Evolutionary conservation across 1,140 invertebrate genomes (phyloP), one percentile per base, ranked within the genome.

Genomic region (Drosophila aff.): DNA sequence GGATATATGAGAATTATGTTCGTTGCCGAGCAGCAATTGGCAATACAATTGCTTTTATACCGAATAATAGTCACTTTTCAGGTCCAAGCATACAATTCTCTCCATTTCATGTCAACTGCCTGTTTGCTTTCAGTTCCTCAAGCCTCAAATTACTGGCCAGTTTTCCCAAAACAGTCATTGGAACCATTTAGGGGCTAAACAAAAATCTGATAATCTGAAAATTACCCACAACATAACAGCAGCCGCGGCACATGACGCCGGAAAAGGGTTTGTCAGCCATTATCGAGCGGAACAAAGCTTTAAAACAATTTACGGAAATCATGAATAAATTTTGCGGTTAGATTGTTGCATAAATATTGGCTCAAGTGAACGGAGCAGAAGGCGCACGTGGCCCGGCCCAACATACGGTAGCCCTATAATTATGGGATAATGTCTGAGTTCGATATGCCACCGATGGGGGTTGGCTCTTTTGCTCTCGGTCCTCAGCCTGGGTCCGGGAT

Each of bases 301-400:
- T 87, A 59, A 83, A 87, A 76, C 71, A 77, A 82, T 91, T 91
- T 91, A 64, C n/a, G 62, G 21, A 59, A 85, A 82, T 91, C 79
- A 91, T 92, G 91, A 92, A 92, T 92, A 92, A 79, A 91, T 86
- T 91, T 86, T 92, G 83, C 73, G 91, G 83, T 82, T 81, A 92
- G 92, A 91, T 92, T 92, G 83, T 92, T 92, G 81, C 83, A 85
- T 85, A 92, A 92, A 92, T 91, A 91, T 82, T 86, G 77, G 49
- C 71, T 61, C 67, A 91, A 65, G 69, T 62, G 62, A 69, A 79
- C 61, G 52, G 18, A 38, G 36, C 63, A 67, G 61, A 65, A 90
- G 58, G 74, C 76, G 60, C 81, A 86, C 87, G 86, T 86, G 87
- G 60, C 44, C 41, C 47, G 28, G 50, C 28, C 40, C 41, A 78